A percentile compares a stretch with the other conserved stretches of the same genome.
phyloP scores from a whole-genome alignment of 1,140 invertebrate genomes.

The Leptestheria dahalacensis region DNA sequence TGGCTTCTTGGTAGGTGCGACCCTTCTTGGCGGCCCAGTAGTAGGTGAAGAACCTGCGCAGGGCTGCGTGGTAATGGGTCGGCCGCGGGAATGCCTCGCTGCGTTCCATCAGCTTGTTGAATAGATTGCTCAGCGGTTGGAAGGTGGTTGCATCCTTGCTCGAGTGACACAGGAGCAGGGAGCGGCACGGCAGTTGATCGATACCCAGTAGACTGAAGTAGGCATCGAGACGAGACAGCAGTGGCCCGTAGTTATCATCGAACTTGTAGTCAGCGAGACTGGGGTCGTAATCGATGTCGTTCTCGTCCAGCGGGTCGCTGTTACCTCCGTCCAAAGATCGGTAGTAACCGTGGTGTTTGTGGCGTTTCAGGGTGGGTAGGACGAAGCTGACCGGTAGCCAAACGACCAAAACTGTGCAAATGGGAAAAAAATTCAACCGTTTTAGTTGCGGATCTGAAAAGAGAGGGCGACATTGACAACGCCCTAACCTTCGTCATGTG shows the following conservation, averaged over 20 bases:
- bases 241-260: slow-evolving; percentile 11
- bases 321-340: not conserved
- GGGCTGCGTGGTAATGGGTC: slow-evolving; percentile 9
- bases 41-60: slow-evolving; percentile 12
- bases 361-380: slow-evolving; percentile 9
- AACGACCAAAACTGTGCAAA: slow-evolving; percentile 12
- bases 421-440: not conserved
- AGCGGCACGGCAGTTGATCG: slow-evolving; percentile 2
- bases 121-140: slow-evolving; percentile 13
- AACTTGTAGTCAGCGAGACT: slow-evolving; percentile 13
- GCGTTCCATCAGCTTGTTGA: not conserved
- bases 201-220: slow-evolving; percentile 14
- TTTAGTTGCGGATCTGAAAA: too few species aligned
- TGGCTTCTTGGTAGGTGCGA: not conserved
- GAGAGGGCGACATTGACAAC: slow-evolving; percentile 5
- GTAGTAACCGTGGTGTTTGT: not conserved
- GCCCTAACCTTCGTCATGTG: slow-evolving; percentile 10
- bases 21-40: slow-evolving; percentile 15
- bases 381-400: slow-evolving; percentile 17
- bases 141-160: not conserved
- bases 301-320: not conserved
- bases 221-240: slow-evolving; percentile 15
- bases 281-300: not conserved
- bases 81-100: not conserved
- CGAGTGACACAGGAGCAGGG: slow-evolving; percentile 9